Evolutionary conservation across 2,113 vertebrate species (phyloP), one percentile per base, ranked within the genome.

Genomic region (Himantopus leucocephalus): DNA sequence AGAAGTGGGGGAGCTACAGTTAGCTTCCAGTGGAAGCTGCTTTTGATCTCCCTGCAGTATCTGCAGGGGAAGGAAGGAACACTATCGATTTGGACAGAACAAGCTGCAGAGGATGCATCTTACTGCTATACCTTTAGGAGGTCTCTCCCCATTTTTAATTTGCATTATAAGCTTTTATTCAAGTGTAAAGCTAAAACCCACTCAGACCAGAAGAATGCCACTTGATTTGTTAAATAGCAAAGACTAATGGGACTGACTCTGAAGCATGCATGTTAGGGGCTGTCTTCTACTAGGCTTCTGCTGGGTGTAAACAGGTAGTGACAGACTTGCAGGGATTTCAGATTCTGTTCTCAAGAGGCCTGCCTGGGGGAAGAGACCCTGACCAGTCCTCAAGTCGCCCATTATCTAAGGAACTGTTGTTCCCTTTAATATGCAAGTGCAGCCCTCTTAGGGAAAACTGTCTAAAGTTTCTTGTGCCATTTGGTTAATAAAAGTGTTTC

Each of bases 1-100:
- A 94, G 64, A 71, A 95, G 56, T 30, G 68, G 67, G 89, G 80
- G 45, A 96, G 62, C 86, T 91, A 27, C 29, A 14, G 64, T 76
- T 78, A 22, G 91, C 94, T 94, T 96, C 94, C 76, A 78, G 91
- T 91, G 91, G 94, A 97, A 97, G 94, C 96, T 91, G 92, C 80
- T 70, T 91, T 81, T 75, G 62, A 92, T 92, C 35, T 95, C 83
- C 91, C 50, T 95, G 95, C 96, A 82, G 80, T 53, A 92, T 86
- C 79, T 94, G 97, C 88, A 92, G 91, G 89, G 84, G 53, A 92
- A 50, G 48, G 66, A 89, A 73, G 58, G 58, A 79, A 90, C 66
- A 50, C 23, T 47, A 2, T 2, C 0, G 2, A 27, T 19, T 29
- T 52, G 84, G 91, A 79, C 71, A 88, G 89, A 88, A 85, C 26